Conservation (phyloP, 2,888 invertebrate genomes). For the Orthosia gothica region DNA sequence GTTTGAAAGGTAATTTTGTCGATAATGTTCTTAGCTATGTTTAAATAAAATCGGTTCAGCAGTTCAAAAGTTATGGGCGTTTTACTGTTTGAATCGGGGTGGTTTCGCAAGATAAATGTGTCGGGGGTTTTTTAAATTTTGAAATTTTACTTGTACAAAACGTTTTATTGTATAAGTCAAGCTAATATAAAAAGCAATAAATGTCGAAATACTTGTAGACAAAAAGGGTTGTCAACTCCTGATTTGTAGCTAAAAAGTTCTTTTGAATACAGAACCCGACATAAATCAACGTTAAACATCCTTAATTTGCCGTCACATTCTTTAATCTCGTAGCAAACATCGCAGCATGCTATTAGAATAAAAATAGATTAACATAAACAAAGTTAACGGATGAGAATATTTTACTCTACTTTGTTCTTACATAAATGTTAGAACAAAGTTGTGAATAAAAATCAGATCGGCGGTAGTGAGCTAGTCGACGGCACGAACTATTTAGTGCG, state of each 20-base stretch:
- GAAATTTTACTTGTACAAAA: no score
- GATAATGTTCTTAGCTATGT: no score
- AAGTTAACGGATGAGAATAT: conserved; percentile 7
- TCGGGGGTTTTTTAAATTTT: no score
- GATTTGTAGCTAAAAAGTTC: conserved; percentile 17
- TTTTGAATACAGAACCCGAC: conserved; percentile 11
- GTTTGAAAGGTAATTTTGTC: no score
- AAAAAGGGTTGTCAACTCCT: background rate
- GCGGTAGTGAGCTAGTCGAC: no score
- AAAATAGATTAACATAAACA: conserved; percentile 54
- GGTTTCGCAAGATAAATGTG: no score
- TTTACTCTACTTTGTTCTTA: background rate
- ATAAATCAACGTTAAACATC: conserved; percentile 41
- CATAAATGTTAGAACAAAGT: no score
- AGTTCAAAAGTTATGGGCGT: no score
- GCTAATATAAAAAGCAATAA: background rate
- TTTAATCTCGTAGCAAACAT: conserved; percentile 22
- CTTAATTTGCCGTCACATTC: conserved; percentile 34
- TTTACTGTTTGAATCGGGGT: no score
- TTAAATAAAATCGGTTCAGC: no score
- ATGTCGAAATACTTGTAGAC: background rate
- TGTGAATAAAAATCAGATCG: no score
- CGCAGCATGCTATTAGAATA: conserved; percentile 29
- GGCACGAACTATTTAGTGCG: no score
- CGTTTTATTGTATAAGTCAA: background rate